Conservation (phyloP, 2,113 vertebrate genomes). For the Stictonetta naevosa region DNA sequence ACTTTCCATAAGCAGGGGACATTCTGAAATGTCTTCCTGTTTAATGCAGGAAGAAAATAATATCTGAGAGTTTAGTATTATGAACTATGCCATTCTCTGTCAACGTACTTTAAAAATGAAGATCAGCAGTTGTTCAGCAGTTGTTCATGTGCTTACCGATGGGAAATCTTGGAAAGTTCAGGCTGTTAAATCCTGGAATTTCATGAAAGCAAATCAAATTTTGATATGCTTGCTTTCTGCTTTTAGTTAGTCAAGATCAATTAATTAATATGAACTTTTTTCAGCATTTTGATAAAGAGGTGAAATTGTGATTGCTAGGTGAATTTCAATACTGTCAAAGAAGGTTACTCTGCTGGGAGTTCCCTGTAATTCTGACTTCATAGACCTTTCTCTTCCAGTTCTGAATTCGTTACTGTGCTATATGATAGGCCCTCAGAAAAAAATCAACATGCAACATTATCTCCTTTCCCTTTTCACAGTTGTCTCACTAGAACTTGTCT, state of each 20-base stretch:
- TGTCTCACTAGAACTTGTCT: not conserved
- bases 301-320: not conserved
- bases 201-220: not conserved
- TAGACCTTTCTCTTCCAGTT: not conserved
- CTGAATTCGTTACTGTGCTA: not conserved
- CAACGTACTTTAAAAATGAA: not conserved
- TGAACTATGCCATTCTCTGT: not conserved
- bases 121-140: fast-evolving
- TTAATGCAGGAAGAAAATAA: not conserved
- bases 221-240: not conserved
- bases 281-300: not conserved
- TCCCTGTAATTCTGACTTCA: not conserved
- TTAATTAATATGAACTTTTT: not conserved
- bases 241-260: not conserved
- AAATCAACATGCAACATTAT: not conserved
- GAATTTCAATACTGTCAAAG: not conserved
- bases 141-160: not conserved
- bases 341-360: not conserved
- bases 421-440: not conserved
- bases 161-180: not conserved
- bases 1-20: not conserved
- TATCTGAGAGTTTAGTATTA: not conserved
- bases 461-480: not conserved
- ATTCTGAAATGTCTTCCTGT: not conserved
- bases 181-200: not conserved